Evolutionary conservation across 2,888 invertebrate species (phyloP), one percentile per base, ranked within the genome.

Genomic region (Melanotus villosus): DNA sequence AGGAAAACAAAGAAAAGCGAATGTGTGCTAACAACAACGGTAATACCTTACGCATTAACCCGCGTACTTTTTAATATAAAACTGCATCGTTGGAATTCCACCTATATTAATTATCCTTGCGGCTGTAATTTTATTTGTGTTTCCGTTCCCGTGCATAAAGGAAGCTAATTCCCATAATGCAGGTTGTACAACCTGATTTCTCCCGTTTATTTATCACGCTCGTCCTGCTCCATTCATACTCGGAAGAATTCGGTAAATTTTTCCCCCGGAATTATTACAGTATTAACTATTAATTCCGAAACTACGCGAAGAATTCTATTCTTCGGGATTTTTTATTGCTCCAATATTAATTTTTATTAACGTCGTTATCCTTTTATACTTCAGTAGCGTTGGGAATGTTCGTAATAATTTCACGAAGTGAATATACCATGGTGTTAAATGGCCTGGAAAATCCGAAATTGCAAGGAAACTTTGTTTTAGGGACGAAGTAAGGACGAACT

Each of bases 321-420:
- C 26, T 26, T 52, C 32, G 10, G 21, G 43, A 30, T 12, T 34
- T 34, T 45, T 30, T 18, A 43, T 14, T 59, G 30, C 34, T 19
- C 10, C 23, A 50, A 36, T 62, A 50, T 62, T 62, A 62, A 62
- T 62, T 62, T 62, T 62, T 62, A 62, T 47, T 64, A 38, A 52
- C 14, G 32, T 45, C 64, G 54, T 64, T 64, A 64, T 64, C 64
- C 64, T 54, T 64, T 54, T 41, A 64, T 64, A 56, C 64, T 64
- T 45, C 54, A 64, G 54, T 43, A 30, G 52, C 54, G 30, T 56
- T 10, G 54, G 21, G 64, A 64, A 43, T 56, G 64, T 45, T 19
- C 38, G 64, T 52, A 64, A 64, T 64, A 64, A 64, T 64, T 64
- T 43, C 41, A 32, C 14, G 52, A 32, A 56, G 54, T 64, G 64